These are phyloP conservation scores for Aphidius ervi DNA, from an alignment of 1,140 invertebrate genomes.

Conservation along the genomic window DNA sequence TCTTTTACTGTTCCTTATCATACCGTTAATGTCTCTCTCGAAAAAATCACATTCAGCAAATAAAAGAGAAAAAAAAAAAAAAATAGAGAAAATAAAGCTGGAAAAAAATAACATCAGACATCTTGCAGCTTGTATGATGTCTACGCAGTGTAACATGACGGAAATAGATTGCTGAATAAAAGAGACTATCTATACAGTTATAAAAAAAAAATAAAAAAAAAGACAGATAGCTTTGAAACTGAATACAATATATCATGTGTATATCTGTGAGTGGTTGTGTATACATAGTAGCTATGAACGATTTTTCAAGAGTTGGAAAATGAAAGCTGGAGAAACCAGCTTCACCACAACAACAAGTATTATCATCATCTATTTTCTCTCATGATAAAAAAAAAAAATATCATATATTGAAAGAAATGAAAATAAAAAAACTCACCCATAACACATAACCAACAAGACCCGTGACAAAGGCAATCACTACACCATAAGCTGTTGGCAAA, in stretches of 20 bases:
- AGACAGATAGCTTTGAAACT: too few species aligned
- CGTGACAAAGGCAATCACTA: slow-evolving; percentile 47
- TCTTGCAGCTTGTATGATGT: slow-evolving; percentile 5
- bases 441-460: slow-evolving; percentile 46
- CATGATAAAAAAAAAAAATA: too few species aligned
- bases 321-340: too few species aligned
- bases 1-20: too few species aligned
- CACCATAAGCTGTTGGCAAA: slow-evolving; percentile 45
- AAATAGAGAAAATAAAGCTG: too few species aligned
- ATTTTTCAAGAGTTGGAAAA: too few species aligned
- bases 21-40: slow-evolving; percentile 1
- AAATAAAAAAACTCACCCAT: slow-evolving; percentile 40
- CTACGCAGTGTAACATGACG: slow-evolving; percentile 1
- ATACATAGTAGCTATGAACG: too few species aligned
- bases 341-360: too few species aligned
- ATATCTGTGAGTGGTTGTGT: too few species aligned
- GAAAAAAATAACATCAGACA: neutral
- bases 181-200: neutral
- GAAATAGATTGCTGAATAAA: slow-evolving; percentile 13
- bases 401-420: too few species aligned
- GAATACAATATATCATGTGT: too few species aligned
- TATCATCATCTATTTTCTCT: too few species aligned
- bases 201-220: neutral
- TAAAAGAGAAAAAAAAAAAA: neutral
- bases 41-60: slow-evolving; percentile 9